phyloP scores from a whole-genome alignment of 2,113 vertebrate genomes.

The Hyla sarda region DNA sequence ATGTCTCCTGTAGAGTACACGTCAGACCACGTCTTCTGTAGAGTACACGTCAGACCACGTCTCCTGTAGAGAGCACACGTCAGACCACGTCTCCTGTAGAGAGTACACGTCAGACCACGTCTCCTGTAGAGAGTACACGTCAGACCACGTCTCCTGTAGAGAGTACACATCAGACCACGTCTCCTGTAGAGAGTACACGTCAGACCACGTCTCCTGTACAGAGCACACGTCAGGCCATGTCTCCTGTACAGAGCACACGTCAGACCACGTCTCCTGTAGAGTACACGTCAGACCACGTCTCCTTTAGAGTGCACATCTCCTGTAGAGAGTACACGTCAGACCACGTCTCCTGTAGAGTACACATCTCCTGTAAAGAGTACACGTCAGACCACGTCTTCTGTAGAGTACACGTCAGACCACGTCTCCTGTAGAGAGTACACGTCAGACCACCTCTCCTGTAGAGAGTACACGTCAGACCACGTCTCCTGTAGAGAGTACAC shows the following conservation, averaged over 20 bases:
- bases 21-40: too few species aligned
- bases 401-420: slow-evolving; percentile 65
- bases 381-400: not conserved
- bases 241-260: slow-evolving; percentile 73
- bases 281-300: slow-evolving; percentile 58
- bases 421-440: not conserved
- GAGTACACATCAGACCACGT: too few species aligned
- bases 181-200: slow-evolving; percentile 84
- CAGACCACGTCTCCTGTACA: not conserved
- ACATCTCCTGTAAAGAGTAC: too few species aligned
- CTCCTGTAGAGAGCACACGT: slow-evolving; percentile 77
- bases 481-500: not conserved
- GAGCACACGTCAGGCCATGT: too few species aligned
- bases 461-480: slow-evolving; percentile 72
- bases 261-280: slow-evolving; percentile 58
- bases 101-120: too few species aligned
- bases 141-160: not conserved
- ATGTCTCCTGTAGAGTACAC: not conserved
- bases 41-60: slow-evolving; percentile 65
- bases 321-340: slow-evolving; percentile 79
- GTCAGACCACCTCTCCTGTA: too few species aligned
- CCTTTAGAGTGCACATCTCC: not conserved
- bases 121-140: slow-evolving; percentile 84
- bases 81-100: not conserved
- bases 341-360: not conserved